A percentile compares a stretch with the other conserved stretches of the same genome.
phyloP scores from a whole-genome alignment of 1,140 invertebrate genomes.

The Pseudomyrmex dendroicus region DNA sequence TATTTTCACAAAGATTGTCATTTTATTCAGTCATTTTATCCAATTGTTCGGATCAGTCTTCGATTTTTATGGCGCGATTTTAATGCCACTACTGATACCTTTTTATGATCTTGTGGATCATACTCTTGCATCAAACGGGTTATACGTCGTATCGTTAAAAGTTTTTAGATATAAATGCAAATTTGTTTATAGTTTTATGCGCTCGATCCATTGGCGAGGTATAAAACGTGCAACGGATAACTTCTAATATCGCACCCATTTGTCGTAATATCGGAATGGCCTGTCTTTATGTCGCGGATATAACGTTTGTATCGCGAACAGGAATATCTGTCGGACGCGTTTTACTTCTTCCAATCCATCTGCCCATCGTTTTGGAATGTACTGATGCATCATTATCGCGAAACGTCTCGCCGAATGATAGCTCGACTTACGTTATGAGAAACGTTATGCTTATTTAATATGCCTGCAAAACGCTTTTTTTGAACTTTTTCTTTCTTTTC shows the following conservation, averaged over 20 bases:
- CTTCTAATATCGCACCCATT: conserved; percentile 40
- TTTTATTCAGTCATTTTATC: background rate
- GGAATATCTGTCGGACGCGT: conserved; percentile 20
- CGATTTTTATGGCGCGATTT: conserved; percentile 29
- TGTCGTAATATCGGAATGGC: conserved; percentile 34
- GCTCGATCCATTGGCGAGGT: conserved; percentile 24
- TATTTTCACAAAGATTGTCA: conserved; percentile 1
- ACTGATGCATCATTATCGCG: background rate
- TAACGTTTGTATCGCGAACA: conserved; percentile 15
- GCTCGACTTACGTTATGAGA: conserved; percentile 40
- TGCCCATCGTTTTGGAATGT: conserved; percentile 34
- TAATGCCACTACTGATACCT: background rate
- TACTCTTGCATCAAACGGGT: conserved; percentile 2
- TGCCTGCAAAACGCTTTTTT: conserved; percentile 37
- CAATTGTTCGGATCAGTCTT: background rate
- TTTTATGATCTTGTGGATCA: background rate
- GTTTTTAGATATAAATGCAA: conserved; percentile 48
- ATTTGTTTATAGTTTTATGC: conserved; percentile 53
- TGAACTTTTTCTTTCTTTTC: conserved; percentile 18
- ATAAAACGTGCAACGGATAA: conserved; percentile 40
- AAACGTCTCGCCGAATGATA: conserved; percentile 13
- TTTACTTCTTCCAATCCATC: conserved; percentile 44
- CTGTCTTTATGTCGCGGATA: conserved; percentile 19
- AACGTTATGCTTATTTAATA: conserved; percentile 64
- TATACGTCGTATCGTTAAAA: conserved; percentile 13